A percentile compares a stretch with the other conserved stretches of the same genome.
Conservation (phyloP, 2,888 invertebrate species). For the Eustalomyia histrio region DNA sequence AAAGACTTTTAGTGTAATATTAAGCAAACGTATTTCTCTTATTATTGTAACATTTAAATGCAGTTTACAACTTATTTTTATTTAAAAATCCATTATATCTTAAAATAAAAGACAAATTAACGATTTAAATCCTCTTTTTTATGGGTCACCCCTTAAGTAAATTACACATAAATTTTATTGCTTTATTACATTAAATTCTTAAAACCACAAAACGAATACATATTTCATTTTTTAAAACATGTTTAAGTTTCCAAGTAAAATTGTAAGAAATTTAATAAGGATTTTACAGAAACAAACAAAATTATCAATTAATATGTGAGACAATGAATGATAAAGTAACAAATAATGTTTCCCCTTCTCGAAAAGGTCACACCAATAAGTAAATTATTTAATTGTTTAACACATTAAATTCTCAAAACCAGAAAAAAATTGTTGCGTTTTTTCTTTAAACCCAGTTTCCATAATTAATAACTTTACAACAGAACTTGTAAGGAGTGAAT, state of each 20-base stretch:
- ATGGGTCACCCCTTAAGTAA: no score
- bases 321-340: slow-evolving; percentile 14
- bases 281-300: background rate
- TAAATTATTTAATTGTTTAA: slow-evolving; percentile 50
- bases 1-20: no score
- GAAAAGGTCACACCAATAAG: slow-evolving; percentile 32
- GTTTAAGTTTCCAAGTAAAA: background rate
- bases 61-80: no score
- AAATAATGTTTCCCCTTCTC: background rate
- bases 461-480: background rate
- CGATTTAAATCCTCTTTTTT: no score
- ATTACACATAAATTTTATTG: no score
- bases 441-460: background rate
- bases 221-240: no score
- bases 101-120: no score
- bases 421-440: slow-evolving; percentile 10
- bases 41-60: no score
- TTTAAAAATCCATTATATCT: no score
- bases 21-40: no score
- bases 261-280: background rate
- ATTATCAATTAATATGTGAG: background rate
- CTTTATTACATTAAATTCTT: no score
- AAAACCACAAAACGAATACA: no score
- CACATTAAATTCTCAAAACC: slow-evolving; percentile 40
- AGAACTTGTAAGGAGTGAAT: background rate